phyloP scores from a whole-genome alignment of 1,140 invertebrate genomes.

The Manduca sexta region DNA sequence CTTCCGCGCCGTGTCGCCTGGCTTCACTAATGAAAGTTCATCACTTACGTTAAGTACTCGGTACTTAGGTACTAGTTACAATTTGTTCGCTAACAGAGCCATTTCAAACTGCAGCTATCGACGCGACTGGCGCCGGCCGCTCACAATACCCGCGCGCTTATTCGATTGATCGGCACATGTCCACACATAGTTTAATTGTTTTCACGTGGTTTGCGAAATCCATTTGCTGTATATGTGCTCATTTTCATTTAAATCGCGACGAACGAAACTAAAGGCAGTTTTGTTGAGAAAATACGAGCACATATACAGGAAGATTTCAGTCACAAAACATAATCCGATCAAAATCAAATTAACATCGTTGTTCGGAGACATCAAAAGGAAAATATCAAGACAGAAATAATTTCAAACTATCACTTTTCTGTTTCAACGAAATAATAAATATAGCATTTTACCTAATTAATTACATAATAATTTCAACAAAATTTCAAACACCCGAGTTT shows the following conservation, averaged over 20 bases:
- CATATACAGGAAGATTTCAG: slow-evolving; percentile 20
- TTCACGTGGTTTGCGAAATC: not conserved
- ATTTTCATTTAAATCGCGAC: not conserved
- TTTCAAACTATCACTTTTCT: slow-evolving; percentile 62
- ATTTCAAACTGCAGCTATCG: slow-evolving; percentile 2
- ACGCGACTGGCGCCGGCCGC: not conserved
- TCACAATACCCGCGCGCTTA: slow-evolving; percentile 12
- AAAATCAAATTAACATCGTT: slow-evolving; percentile 37
- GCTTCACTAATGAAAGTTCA: slow-evolving; percentile 52
- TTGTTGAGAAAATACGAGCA: not conserved
- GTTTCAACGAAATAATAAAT: slow-evolving; percentile 69
- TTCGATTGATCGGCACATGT: slow-evolving; percentile 40
- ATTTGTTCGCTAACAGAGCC: slow-evolving; percentile 33
- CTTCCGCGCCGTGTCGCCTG: slow-evolving; percentile 32
- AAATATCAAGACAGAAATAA: slow-evolving; percentile 73
- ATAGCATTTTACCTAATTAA: slow-evolving; percentile 69
- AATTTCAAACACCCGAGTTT: slow-evolving; percentile 68
- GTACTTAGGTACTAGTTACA: slow-evolving; percentile 30
- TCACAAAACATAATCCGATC: slow-evolving; percentile 40
- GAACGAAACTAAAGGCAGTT: not conserved
- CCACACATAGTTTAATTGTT: slow-evolving; percentile 28
- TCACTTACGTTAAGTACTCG: slow-evolving; percentile 51
- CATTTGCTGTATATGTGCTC: not conserved
- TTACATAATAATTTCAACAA: slow-evolving; percentile 73
- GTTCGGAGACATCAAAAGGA: slow-evolving; percentile 46